Evolutionary conservation across 2,888 invertebrate species (phyloP).

Genomic region (Plagodis dolabraria): DNA sequence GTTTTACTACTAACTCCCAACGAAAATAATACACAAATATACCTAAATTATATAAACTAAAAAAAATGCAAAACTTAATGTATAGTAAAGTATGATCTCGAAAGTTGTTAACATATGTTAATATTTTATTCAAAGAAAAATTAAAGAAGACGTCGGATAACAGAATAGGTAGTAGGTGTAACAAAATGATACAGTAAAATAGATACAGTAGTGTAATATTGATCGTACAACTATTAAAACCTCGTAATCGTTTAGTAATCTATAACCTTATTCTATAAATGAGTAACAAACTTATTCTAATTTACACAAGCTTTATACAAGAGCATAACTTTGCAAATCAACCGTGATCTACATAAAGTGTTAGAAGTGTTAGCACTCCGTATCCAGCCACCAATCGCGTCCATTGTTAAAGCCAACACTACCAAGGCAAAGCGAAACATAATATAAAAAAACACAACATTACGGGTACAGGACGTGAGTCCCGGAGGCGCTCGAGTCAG

Average conservation of each 20-base stretch:
- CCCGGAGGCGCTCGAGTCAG: constrained; percentile 75
- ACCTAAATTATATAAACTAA: constrained; percentile 4
- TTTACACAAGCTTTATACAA: constrained; percentile 50
- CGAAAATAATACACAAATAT: not conserved
- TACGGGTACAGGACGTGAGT: constrained; percentile 82
- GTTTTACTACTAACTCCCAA: constrained; percentile 25
- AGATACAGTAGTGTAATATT: constrained; percentile 1
- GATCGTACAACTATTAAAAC: not conserved
- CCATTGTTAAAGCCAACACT: constrained; percentile 81
- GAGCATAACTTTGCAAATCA: constrained; percentile 74
- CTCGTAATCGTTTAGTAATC: constrained; percentile 27
- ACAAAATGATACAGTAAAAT: constrained; percentile 21
- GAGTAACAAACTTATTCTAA: constrained; percentile 32
- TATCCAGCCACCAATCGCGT: constrained; percentile 74
- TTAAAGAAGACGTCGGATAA: constrained; percentile 12
- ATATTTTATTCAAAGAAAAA: constrained; percentile 36
- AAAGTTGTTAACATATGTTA: constrained; percentile 48
- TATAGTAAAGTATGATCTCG: constrained; percentile 48
- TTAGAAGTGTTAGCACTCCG: constrained; percentile 83
- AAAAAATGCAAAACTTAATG: constrained; percentile 46
- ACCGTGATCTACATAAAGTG: constrained; percentile 65
- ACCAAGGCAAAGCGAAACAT: constrained; percentile 83
- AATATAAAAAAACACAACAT: constrained; percentile 70
- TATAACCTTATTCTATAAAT: constrained; percentile 35
- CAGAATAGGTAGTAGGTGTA: constrained; percentile 25